These are phyloP conservation scores for Caloenas nicobarica DNA, from an alignment of 2,113 vertebrate species.

Conservation along the genomic window DNA sequence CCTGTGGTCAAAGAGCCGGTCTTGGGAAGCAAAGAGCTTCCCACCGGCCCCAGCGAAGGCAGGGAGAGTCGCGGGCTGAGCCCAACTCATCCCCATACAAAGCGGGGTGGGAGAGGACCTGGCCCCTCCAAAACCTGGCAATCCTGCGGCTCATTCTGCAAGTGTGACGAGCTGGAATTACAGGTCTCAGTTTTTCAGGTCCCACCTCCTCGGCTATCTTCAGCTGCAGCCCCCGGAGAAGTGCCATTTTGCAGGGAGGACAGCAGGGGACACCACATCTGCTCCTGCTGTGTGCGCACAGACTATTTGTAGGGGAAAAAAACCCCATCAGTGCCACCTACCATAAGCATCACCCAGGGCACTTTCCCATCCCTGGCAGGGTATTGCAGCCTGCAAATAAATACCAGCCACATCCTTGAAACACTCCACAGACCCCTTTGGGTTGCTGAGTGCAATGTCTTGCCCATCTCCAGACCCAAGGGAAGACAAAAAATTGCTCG, in stretches of 20 bases:
- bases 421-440: background rate
- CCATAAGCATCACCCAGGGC: background rate
- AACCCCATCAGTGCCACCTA: background rate
- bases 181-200: rapidly evolving
- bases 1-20: background rate
- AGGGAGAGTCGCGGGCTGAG: no score
- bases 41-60: background rate
- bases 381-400: background rate
- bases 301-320: background rate
- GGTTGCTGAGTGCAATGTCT: background rate
- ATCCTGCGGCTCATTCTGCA: background rate
- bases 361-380: background rate
- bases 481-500: background rate
- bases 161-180: background rate
- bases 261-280: background rate
- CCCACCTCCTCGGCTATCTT: background rate
- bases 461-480: background rate
- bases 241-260: background rate
- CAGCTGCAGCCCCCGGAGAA: background rate
- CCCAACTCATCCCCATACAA: no score
- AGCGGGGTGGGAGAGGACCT: background rate
- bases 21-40: background rate
- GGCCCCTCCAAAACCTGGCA: background rate
- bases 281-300: background rate
- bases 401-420: background rate